Conservation (phyloP, 1,140 invertebrate species). For the Drosophila melanica region DNA sequence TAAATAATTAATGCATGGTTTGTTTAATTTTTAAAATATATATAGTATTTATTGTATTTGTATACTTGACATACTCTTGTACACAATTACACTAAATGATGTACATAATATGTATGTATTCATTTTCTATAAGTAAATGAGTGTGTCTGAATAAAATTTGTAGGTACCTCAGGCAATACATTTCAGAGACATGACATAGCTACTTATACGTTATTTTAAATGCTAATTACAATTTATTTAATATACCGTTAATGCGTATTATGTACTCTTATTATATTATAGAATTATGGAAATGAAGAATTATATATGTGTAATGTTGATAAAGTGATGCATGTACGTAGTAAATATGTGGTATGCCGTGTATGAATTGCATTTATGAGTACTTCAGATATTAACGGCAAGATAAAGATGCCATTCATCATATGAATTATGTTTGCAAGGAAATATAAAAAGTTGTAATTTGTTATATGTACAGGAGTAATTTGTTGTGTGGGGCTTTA, state of each 20-base stretch:
- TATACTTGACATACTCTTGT: constrained; percentile 43
- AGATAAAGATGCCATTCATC: constrained; percentile 16
- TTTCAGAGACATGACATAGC: constrained; percentile 68
- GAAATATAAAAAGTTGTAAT: constrained; percentile 19
- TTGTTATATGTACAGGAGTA: constrained; percentile 29
- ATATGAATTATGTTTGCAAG: constrained; percentile 5
- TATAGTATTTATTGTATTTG: constrained; percentile 71
- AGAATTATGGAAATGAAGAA: constrained; percentile 33
- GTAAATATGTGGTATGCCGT: constrained; percentile 34
- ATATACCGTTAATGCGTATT: constrained; percentile 23
- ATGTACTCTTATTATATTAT: constrained; percentile 12
- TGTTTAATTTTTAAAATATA: constrained; percentile 76
- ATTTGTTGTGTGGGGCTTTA: constrained; percentile 10
- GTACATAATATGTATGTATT: constrained; percentile 36
- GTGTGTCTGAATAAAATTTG: constrained; percentile 75
- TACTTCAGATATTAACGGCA: constrained; percentile 11
- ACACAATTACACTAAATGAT: constrained; percentile 64
- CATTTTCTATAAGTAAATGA: constrained; percentile 64
- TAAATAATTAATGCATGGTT: neutral
- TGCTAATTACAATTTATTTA: constrained; percentile 72
- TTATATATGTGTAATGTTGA: constrained; percentile 16
- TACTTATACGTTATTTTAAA: constrained; percentile 36
- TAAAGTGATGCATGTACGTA: constrained; percentile 31
- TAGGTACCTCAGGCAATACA: constrained; percentile 80
- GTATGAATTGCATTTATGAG: constrained; percentile 18